Evolutionary conservation across 2,113 vertebrate species (phyloP), one percentile per base, ranked within the genome.

Genomic region (Plotosus lineatus): DNA sequence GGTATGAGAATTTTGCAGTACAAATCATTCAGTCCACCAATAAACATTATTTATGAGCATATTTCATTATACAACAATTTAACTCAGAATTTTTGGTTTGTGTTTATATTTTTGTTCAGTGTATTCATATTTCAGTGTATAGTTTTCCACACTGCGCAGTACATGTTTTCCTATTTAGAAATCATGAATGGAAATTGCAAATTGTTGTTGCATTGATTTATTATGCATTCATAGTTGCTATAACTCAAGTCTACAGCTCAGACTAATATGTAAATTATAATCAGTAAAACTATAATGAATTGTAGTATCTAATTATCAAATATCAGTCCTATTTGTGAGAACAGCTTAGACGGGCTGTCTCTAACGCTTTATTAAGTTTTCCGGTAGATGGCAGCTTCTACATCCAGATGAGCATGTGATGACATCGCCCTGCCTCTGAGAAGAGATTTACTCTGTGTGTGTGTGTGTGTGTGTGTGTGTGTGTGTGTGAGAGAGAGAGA

Each of bases 361-460:
- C 10, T 33, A 1, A 26, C 38, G 50, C 50, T 15, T 72, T 44
- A 53, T 10, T 6, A 77, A 1, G 0, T 26, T 42, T 31, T 80
- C 28, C 93, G 92, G 88, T 89, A 90, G 92, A 72, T 89, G 92
- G 88, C 91, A 92, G 84, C 74, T 28, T 84, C 56, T 36, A 2
- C 50, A 19, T 23, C 60, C 2, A 46, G 56, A 53, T 28, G 56
- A 79, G 44, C 75, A 28, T 72, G 23, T 42, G 6, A n/a, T 72
- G 82, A 17, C 61, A 71, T 69, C 42, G 78, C 53, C 78, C 61
- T 36, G 46, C 51, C 61, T 68, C 73, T 46, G 65, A 75, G 66
- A 44, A 36, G 42, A 56, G 17, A 66, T 46, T 48, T 28, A 55
- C 11, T 60, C 26, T 12, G 21, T 21, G 38, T n/a, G n/a, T n/a